Evolutionary conservation across 2,888 invertebrate genomes (phyloP).

Genomic region (Tetranychus piercei): DNA sequence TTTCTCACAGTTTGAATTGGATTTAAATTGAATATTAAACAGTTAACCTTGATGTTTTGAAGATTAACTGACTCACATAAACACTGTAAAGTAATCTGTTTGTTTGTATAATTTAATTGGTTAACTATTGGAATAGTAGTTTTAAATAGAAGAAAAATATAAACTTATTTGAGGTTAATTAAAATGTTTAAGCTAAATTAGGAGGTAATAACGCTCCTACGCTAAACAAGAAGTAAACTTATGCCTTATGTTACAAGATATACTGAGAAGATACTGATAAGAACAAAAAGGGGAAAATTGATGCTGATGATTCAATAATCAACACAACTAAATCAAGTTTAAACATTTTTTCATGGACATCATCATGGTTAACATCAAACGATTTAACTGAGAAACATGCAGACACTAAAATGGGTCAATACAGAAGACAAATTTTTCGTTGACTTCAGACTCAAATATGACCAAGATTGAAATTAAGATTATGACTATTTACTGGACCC

Average conservation of each 20-base stretch:
- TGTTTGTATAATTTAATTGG: background rate
- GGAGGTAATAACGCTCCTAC: background rate
- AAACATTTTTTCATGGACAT: background rate
- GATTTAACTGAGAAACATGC: background rate
- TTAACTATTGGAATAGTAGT: background rate
- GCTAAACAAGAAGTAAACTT: background rate
- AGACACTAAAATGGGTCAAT: background rate
- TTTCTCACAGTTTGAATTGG: background rate
- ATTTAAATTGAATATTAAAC: background rate
- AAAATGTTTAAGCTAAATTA: background rate
- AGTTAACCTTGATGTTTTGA: constrained; percentile 51
- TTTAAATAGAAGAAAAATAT: background rate
- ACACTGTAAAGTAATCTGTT: no score
- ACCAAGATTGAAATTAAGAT: background rate
- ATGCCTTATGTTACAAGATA: background rate
- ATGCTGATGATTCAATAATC: background rate
- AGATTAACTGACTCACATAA: constrained; percentile 47
- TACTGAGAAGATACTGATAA: no score
- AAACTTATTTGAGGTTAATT: background rate
- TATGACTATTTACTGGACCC: background rate
- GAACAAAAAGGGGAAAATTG: background rate
- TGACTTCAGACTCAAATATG: background rate
- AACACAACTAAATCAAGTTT: background rate
- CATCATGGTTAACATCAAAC: background rate
- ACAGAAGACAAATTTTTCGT: background rate